Evolutionary conservation across 37 sponge, comb jelly and placozoan genomes (phyloP).

Genomic region (Tethya wilhelma): DNA sequence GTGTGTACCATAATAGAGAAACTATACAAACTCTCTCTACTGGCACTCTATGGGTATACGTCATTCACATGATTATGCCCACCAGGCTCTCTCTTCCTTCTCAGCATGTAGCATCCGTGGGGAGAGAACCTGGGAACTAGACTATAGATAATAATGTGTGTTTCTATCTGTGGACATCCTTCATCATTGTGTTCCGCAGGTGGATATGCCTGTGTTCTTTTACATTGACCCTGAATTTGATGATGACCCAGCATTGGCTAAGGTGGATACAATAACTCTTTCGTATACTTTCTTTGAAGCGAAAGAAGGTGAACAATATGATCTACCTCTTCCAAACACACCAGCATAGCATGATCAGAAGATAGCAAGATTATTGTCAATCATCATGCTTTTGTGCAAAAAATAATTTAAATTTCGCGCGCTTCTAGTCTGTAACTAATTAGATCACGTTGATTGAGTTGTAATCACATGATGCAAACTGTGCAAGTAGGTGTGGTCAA

Average conservation of each 20-base stretch:
- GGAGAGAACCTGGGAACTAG: no score
- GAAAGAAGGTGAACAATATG: constrained; percentile 54
- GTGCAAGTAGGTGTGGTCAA: no score
- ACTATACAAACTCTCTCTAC: background rate
- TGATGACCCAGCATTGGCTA: constrained; percentile 86
- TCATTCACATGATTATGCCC: background rate
- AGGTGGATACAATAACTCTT: constrained; percentile 86
- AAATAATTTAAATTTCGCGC: no score
- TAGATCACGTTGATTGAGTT: no score
- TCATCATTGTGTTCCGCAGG: constrained; percentile 48
- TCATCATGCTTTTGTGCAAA: no score
- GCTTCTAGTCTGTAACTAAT: no score
- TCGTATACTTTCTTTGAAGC: constrained; percentile 99
- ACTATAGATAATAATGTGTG: no score
- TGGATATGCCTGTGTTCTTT: constrained; percentile 99
- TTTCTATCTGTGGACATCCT: background rate
- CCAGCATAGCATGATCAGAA: no score
- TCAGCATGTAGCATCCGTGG: no score
- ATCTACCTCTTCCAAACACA: no score
- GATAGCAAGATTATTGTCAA: no score
- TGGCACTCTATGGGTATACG: background rate
- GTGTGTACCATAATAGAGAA: background rate
- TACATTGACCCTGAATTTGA: constrained; percentile 98
- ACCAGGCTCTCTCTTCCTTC: background rate
- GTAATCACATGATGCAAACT: no score